Evolutionary conservation across 2,797 vertebrate species (phyloP).

Genomic region (Sebastes elongatus): DNA sequence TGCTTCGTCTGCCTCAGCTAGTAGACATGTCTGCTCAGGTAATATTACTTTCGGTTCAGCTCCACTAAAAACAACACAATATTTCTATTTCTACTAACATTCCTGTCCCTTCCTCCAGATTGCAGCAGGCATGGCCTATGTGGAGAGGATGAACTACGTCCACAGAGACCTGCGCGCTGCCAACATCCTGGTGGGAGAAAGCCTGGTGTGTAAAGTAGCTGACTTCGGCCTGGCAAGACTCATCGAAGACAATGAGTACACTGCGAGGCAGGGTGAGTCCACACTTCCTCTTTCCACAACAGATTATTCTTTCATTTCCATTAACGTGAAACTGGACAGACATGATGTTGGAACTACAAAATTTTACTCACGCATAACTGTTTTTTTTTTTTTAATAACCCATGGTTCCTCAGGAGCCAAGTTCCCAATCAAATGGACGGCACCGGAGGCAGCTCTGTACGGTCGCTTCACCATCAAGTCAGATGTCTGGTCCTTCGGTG

Average conservation of each 20-base stretch:
- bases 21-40: slow-evolving; percentile 98
- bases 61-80: background rate
- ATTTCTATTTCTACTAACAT: background rate
- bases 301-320: background rate
- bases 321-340: background rate
- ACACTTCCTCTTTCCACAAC: background rate
- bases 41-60: slow-evolving; percentile 4
- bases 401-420: slow-evolving; percentile 87
- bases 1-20: slow-evolving; percentile 93
- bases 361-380: too few species aligned
- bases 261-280: slow-evolving; percentile 91
- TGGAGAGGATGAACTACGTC: slow-evolving; percentile 98
- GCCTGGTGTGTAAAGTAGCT: slow-evolving; percentile 94
- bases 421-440: slow-evolving; percentile 98
- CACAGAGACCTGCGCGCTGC: slow-evolving; percentile 95
- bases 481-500: slow-evolving; percentile 97
- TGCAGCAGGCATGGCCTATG: slow-evolving; percentile 95
- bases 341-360: background rate
- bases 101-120: slow-evolving; percentile 81
- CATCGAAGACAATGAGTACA: slow-evolving; percentile 98
- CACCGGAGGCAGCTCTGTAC: slow-evolving; percentile 93
- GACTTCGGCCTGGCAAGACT: slow-evolving; percentile 95
- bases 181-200: slow-evolving; percentile 97
- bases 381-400: background rate
- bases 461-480: slow-evolving; percentile 99